phyloP scores from a whole-genome alignment of 2,113 vertebrate genomes.

The Diadophis punctatus region DNA sequence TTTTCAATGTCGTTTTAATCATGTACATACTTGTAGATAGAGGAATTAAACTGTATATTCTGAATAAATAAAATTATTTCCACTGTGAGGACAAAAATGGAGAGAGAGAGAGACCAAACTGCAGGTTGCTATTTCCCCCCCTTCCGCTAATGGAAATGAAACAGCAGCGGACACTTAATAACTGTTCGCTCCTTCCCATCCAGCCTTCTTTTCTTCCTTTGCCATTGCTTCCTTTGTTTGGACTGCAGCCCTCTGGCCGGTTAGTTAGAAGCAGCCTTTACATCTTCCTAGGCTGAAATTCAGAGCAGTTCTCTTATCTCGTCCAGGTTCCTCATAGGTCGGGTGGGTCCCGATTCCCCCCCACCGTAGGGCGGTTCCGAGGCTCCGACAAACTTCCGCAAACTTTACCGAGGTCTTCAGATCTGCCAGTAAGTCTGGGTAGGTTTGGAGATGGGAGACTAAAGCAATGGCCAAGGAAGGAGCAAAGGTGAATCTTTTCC shows the following conservation, averaged over 20 bases:
- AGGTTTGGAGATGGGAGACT: too few species aligned
- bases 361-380: not conserved
- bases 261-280: not conserved
- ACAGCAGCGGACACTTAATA: too few species aligned
- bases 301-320: not conserved
- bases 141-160: not conserved
- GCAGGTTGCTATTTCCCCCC: slow-evolving; percentile 20
- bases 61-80: slow-evolving; percentile 90
- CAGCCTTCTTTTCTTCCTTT: not conserved
- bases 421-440: not conserved
- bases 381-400: not conserved
- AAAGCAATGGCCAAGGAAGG: not conserved
- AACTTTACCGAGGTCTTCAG: not conserved
- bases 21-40: slow-evolving; percentile 88
- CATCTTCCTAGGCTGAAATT: not conserved
- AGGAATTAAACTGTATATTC: slow-evolving; percentile 86
- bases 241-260: not conserved
- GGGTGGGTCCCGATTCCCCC: not conserved
- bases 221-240: not conserved
- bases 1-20: slow-evolving; percentile 74
- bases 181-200: not conserved
- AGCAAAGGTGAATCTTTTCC: not conserved
- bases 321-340: not conserved
- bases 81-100: slow-evolving; percentile 46
- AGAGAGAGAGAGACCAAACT: too few species aligned